These are phyloP conservation scores for Merodon equestris DNA, from an alignment of 2,888 invertebrate species.

Conservation along the genomic window DNA sequence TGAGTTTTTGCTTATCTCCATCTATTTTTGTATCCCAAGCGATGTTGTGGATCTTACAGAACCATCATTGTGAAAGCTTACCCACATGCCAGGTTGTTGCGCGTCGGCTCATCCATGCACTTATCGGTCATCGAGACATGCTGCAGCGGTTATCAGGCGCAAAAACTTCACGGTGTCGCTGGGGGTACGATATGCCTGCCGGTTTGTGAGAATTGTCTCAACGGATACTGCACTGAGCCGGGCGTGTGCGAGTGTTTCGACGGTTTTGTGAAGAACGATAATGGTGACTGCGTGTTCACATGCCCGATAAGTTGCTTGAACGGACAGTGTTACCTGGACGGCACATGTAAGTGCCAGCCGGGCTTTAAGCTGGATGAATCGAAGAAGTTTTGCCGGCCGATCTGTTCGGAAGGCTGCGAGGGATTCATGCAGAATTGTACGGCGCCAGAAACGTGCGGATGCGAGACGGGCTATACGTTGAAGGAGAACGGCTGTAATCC, in stretches of 20 bases:
- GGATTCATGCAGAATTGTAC: conserved; percentile 75
- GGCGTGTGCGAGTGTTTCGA: conserved; percentile 75
- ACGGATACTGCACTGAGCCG: conserved; percentile 74
- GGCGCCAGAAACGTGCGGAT: conserved; percentile 78
- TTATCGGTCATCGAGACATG: conserved; percentile 84
- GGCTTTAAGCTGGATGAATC: conserved; percentile 81
- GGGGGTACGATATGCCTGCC: conserved; percentile 73
- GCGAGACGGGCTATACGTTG: conserved; percentile 78
- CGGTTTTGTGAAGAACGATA: conserved; percentile 75
- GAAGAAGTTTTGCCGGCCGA: conserved; percentile 82
- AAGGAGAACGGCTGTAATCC: conserved; percentile 75
- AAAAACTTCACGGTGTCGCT: conserved; percentile 70
- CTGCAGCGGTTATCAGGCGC: conserved; percentile 83
- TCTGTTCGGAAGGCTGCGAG: conserved; percentile 79
- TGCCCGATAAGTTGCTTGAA: conserved; percentile 81
- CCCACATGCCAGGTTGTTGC: conserved; percentile 70
- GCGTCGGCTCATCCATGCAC: conserved; percentile 79
- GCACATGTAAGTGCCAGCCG: conserved; percentile 83
- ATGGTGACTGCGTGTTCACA: conserved; percentile 76
- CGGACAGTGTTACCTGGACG: conserved; percentile 81
- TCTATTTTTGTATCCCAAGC: background rate
- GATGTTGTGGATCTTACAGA: conserved; percentile 61
- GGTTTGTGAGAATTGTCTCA: conserved; percentile 73
- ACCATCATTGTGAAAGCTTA: conserved; percentile 73
- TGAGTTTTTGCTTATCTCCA: conserved; percentile 70